Percentiles rank a stretch among this genome's conserved stretches.
Evolutionary conservation across 2,113 vertebrate species (phyloP).

Genomic region (Illadopsis cleaveri): DNA sequence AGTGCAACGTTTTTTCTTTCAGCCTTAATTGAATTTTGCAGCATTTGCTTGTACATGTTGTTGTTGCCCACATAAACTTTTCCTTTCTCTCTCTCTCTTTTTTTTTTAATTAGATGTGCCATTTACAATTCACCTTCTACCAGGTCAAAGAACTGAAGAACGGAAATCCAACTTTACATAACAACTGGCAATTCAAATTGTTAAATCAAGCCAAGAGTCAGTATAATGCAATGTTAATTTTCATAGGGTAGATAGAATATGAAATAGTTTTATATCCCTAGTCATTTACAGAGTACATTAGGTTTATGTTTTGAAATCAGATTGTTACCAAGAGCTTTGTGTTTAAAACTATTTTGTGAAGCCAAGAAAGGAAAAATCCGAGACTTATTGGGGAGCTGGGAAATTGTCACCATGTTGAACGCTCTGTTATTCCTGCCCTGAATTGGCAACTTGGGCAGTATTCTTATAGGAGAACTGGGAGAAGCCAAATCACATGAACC

Average conservation of each 20-base stretch:
- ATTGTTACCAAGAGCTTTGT: background rate
- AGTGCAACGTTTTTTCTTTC: background rate
- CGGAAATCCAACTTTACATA: background rate
- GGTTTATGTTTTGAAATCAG: background rate
- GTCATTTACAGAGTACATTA: background rate
- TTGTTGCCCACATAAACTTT: background rate
- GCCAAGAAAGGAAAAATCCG: background rate
- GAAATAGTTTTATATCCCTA: background rate
- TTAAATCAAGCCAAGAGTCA: background rate
- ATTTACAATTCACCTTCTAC: background rate
- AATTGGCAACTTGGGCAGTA: background rate
- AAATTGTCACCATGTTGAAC: background rate
- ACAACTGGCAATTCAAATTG: background rate
- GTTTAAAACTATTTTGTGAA: background rate
- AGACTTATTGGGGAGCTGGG: background rate
- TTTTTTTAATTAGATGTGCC: background rate
- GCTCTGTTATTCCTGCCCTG: background rate
- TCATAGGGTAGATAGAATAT: background rate
- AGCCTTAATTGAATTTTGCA: conserved; percentile 32
- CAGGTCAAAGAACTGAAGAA: background rate
- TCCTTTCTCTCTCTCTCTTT: background rate
- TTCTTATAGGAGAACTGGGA: background rate
- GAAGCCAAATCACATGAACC: background rate
- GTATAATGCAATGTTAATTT: conserved; percentile 17
- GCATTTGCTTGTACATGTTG: background rate